Evolutionary conservation across 2,113 vertebrate genomes (phyloP).

Genomic region (Willisornis vidua): DNA sequence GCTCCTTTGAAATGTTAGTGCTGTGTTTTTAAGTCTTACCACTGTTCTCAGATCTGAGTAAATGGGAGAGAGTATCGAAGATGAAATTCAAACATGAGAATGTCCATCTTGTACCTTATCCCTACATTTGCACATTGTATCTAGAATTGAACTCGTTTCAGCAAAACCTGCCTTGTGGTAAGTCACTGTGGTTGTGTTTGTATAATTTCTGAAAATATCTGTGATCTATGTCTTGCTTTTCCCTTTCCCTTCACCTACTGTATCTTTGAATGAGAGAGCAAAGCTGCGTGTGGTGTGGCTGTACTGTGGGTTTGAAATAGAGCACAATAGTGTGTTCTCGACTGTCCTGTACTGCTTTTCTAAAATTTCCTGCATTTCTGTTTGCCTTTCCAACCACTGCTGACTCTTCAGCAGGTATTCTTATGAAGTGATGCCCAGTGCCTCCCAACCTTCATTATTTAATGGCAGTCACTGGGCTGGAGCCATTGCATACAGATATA

Average conservation of each 20-base stretch:
- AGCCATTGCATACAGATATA: not conserved
- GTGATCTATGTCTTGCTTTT: not conserved
- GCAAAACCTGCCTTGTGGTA: not conserved
- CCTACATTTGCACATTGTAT: slow-evolving; percentile 26
- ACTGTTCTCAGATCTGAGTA: not conserved
- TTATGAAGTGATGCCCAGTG: not conserved
- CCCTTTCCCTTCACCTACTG: not conserved
- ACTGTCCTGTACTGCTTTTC: not conserved
- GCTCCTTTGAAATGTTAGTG: not conserved
- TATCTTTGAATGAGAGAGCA: not conserved
- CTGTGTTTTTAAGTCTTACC: not conserved
- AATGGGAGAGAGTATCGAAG: slow-evolving; percentile 29
- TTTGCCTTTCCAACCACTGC: not conserved
- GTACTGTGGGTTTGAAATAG: not conserved
- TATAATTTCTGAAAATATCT: not conserved
- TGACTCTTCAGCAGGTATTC: not conserved
- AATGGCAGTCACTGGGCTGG: not conserved
- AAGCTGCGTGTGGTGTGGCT: accelerated
- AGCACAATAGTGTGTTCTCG: not conserved
- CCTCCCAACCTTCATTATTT: not conserved
- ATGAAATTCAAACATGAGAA: slow-evolving; percentile 29
- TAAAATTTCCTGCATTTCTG: not conserved
- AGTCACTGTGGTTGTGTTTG: not conserved
- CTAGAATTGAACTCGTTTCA: slow-evolving; percentile 14
- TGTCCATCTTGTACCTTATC: not conserved